Base-by-base conservation (phyloP, 2,888 invertebrate species). In the Plusia festucae region DNA sequence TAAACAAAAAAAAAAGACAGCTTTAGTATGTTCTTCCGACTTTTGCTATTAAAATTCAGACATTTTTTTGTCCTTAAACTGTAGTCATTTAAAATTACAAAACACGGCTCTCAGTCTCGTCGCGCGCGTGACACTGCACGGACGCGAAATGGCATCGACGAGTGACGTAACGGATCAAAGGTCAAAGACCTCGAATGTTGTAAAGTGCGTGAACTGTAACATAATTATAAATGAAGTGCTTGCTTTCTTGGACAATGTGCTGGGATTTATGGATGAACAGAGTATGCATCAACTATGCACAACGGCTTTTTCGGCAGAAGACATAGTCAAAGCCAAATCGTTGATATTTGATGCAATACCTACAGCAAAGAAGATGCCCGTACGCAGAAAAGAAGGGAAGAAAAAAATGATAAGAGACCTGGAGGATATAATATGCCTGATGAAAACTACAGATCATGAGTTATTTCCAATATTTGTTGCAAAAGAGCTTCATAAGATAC, bases 241-340 rank as follows among this genome's bases (percentile, higher is more conserved):
- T 6, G 24, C 24, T 5, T 53, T 27, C 15, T 8, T 30, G 18
- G 1, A 6, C 1, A 54, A 56, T 56, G 56, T 56, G 4, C 16
- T 56, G 46, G 56, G 20, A n/a, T 56, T 22, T 15, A 56, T 56
- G 56, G 56, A 56, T 40, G 56, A 56, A 40, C 20, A 56, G 16
- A 56, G 56, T 46, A 56, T 56, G 15, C 56, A 56, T 15, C 56
- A 56, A 8, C 46, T 56, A 24, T 40, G 40, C 15, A 16, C 44
- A 3, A 24, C 56, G 13, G 44, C 56, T 27, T 56, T 56, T 27
- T 40, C 40, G 15, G 46, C 8, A n/a, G 46, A 56, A 9, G 44
- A 56, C 16, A 56, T 56, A 6, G n/a, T 46, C n/a, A n/a, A n/a
- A n/a, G 56, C 46, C 5, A 56, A 56, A 46, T 22, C 44, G 15